These are phyloP conservation scores for Melinaea menophilus DNA, from an alignment of 2,888 invertebrate species.

Conservation along the genomic window DNA sequence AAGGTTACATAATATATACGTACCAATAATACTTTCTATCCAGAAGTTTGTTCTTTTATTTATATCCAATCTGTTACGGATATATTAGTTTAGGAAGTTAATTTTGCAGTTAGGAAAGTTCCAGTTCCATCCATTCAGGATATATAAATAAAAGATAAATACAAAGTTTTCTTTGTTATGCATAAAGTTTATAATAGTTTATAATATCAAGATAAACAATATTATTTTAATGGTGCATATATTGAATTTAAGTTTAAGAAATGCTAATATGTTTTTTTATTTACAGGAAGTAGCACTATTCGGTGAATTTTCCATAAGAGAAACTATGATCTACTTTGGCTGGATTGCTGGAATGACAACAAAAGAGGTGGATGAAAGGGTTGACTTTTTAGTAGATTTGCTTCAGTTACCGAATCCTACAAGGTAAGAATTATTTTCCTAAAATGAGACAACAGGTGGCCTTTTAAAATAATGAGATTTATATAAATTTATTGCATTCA, in stretches of 20 bases:
- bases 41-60: too few species aligned
- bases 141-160: not conserved
- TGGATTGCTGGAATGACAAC: conserved; percentile 87
- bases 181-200: too few species aligned
- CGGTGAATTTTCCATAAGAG: conserved; percentile 86
- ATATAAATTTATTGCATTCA: too few species aligned
- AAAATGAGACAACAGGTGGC: not conserved
- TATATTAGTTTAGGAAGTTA: conserved; percentile 2
- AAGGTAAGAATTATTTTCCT: conserved; percentile 43
- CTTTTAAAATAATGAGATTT: too few species aligned
- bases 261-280: conserved; percentile 18
- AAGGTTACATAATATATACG: too few species aligned
- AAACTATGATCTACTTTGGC: conserved; percentile 91
- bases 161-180: not conserved
- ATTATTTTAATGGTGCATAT: too few species aligned
- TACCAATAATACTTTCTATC: too few species aligned
- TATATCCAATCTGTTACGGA: not conserved
- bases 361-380: conserved; percentile 81
- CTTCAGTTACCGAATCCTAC: conserved; percentile 75
- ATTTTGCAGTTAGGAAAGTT: conserved; percentile 4
- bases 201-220: too few species aligned
- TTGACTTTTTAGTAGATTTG: conserved; percentile 84
- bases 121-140: not conserved
- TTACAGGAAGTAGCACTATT: conserved; percentile 85
- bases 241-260: too few species aligned